Evolutionary conservation across 1,140 invertebrate genomes (phyloP).

Genomic region (Drosophila truncata): DNA sequence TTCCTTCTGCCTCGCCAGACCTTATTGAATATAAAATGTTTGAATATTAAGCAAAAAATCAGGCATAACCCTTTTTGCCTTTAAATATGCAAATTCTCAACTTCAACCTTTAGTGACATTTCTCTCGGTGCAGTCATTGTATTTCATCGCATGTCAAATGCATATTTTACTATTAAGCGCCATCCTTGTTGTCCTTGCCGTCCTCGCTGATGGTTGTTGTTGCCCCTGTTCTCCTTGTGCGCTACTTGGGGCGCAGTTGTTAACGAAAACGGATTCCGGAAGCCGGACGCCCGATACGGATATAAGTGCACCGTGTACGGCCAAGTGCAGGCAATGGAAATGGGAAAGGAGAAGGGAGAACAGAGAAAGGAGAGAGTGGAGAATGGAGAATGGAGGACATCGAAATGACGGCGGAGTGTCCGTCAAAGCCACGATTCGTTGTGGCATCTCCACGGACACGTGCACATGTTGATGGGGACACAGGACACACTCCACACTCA

Average conservation of each 20-base stretch:
- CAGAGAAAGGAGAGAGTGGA: neutral
- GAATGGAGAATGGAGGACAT: slow-evolving; percentile 12
- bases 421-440: slow-evolving; percentile 31
- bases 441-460: slow-evolving; percentile 55
- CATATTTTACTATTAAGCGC: slow-evolving; percentile 66
- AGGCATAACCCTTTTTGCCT: neutral
- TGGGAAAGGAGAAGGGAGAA: neutral
- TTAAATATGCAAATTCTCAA: slow-evolving; percentile 9
- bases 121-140: slow-evolving; percentile 50
- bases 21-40: neutral
- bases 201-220: slow-evolving; percentile 1
- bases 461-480: slow-evolving; percentile 44
- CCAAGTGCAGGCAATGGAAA: slow-evolving; percentile 1
- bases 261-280: slow-evolving; percentile 63
- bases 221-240: slow-evolving; percentile 23
- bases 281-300: slow-evolving; percentile 48
- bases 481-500: slow-evolving; percentile 19
- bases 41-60: neutral
- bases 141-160: slow-evolving; percentile 77
- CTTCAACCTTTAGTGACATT: slow-evolving; percentile 7
- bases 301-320: slow-evolving; percentile 42
- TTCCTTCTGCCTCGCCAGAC: neutral
- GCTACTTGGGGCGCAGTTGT: slow-evolving; percentile 55
- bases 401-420: slow-evolving; percentile 30
- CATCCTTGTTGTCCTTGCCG: slow-evolving; percentile 38